phyloP scores from a whole-genome alignment of 1,140 invertebrate species.

The Drosophila setifemur region DNA sequence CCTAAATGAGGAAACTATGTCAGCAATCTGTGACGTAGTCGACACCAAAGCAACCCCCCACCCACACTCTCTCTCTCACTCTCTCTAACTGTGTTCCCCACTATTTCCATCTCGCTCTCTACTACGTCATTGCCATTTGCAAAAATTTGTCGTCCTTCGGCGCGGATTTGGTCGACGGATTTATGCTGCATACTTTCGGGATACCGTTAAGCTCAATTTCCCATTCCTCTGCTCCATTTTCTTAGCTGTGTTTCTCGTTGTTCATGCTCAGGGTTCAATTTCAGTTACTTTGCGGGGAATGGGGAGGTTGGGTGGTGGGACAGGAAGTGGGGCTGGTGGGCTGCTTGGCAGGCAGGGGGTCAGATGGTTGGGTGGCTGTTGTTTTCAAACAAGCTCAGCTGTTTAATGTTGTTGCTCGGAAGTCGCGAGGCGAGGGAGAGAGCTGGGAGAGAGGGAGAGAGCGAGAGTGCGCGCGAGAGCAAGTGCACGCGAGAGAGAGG shows the following conservation, averaged over 20 bases:
- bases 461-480: not conserved
- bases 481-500: not conserved
- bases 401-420: conserved; percentile 75
- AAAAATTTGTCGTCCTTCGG: conserved; percentile 35
- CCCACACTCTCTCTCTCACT: not conserved
- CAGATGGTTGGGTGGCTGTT: conserved; percentile 46
- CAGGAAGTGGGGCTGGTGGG: not conserved
- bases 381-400: conserved; percentile 81
- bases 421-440: conserved; percentile 8
- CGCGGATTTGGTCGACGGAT: conserved; percentile 17
- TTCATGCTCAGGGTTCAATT: conserved; percentile 33
- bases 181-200: conserved; percentile 33
- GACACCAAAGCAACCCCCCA: conserved; percentile 6
- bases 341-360: not conserved
- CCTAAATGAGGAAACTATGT: conserved; percentile 73
- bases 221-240: not conserved
- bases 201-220: conserved; percentile 7
- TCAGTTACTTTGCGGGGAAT: conserved; percentile 27
- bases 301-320: not conserved
- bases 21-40: conserved; percentile 60
- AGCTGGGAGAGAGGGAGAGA: not conserved
- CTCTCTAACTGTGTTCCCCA: no score
- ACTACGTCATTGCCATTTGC: conserved; percentile 40
- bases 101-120: not conserved
- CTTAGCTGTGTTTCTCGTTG: not conserved